Percentiles rank a stretch among this genome's conserved stretches.
Evolutionary conservation across 1,140 invertebrate species (phyloP).

Genomic region (Lordiphosa stackelbergi): DNA sequence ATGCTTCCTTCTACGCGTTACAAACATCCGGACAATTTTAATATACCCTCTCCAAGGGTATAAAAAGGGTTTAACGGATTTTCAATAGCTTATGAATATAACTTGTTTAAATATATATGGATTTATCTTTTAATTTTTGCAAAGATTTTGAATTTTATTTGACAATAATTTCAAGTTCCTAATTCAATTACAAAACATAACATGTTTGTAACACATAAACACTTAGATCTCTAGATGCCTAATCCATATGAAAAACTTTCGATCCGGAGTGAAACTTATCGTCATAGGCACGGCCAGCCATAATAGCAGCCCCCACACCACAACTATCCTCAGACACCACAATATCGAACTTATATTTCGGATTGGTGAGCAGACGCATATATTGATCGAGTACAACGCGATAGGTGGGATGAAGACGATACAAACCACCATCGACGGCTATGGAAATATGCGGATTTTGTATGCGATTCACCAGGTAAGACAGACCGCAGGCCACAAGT

Average conservation of each 20-base stretch:
- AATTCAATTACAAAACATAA: conserved; percentile 1
- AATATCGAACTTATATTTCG: conserved; percentile 20
- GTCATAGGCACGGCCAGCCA: conserved; percentile 37
- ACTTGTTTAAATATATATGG: too few species aligned
- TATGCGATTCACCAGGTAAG: conserved; percentile 90
- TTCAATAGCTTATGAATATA: too few species aligned
- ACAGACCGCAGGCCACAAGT: conserved; percentile 91
- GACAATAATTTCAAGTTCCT: too few species aligned
- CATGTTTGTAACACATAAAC: background rate
- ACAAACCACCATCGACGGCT: conserved; percentile 98
- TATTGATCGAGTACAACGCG: conserved; percentile 25
- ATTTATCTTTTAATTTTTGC: too few species aligned
- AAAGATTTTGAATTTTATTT: too few species aligned
- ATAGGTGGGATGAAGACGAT: conserved; percentile 91
- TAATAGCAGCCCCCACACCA: conserved; percentile 53
- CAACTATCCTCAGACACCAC: conserved; percentile 46
- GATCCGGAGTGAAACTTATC: conserved; percentile 21
- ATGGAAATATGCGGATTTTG: conserved; percentile 90
- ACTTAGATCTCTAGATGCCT: background rate
- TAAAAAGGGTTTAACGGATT: too few species aligned
- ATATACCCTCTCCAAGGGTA: too few species aligned
- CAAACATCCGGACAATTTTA: too few species aligned
- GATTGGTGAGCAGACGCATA: conserved; percentile 9
- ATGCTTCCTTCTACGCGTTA: too few species aligned
- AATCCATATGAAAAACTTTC: conserved; percentile 29